Conservation (phyloP, 2,113 vertebrate species). For the Pseudorasbora parva region DNA sequence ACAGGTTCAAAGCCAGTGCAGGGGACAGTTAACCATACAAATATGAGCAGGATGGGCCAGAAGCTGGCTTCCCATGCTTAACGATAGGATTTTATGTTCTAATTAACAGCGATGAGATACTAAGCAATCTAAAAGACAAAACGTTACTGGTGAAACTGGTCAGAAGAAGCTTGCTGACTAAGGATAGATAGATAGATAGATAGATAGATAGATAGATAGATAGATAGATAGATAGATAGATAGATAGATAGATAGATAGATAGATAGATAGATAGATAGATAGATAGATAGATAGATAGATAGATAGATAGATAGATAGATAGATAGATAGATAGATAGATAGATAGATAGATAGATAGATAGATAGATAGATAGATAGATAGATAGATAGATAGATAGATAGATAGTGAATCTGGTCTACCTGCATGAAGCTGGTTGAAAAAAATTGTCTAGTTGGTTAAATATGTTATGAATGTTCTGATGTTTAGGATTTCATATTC, state of each 20-base stretch:
- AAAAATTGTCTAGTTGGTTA: background rate
- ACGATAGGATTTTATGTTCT: background rate
- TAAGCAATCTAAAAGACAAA: background rate
- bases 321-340: too few relatives aligned
- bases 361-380: too few relatives aligned
- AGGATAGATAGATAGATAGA: background rate
- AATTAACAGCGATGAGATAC: background rate
- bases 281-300: too few relatives aligned
- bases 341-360: too few relatives aligned
- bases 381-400: too few relatives aligned
- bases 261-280: too few relatives aligned
- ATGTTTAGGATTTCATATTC: background rate
- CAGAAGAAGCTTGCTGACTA: background rate
- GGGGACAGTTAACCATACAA: background rate
- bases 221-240: too few relatives aligned
- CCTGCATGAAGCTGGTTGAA: background rate
- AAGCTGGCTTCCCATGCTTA: background rate
- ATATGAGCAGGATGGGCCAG: background rate
- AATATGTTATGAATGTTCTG: background rate
- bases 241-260: too few relatives aligned
- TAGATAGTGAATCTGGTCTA: background rate
- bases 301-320: too few relatives aligned
- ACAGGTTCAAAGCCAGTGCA: background rate
- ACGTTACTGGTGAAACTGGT: background rate
- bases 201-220: too few relatives aligned